Conservation (phyloP, 2,113 vertebrate genomes). For the Odobenus rosmarus region DNA sequence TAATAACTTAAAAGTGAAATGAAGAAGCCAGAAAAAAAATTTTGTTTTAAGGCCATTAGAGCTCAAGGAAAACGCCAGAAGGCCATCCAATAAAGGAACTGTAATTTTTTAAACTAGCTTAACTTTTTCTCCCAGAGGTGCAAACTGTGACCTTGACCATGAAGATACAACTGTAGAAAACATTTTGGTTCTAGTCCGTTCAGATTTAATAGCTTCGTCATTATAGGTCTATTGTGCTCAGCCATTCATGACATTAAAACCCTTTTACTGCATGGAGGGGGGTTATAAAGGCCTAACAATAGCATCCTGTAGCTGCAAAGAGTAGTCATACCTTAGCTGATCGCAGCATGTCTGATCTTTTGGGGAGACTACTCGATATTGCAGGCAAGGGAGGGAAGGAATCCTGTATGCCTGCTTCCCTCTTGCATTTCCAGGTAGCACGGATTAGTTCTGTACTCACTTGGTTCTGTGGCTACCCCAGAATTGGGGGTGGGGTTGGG, state of each 20-base stretch:
- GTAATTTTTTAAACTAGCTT: not conserved
- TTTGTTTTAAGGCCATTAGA: not conserved
- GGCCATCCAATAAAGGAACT: not conserved
- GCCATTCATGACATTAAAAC: not conserved
- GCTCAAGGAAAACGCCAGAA: not conserved
- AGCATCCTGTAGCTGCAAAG: not conserved
- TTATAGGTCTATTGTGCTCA: not conserved
- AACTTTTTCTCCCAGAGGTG: not conserved
- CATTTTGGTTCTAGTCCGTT: not conserved
- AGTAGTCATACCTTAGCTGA: not conserved
- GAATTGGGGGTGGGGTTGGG: not conserved
- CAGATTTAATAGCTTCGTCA: not conserved
- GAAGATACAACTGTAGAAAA: not conserved
- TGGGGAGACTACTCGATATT: not conserved
- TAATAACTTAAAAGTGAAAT: not conserved
- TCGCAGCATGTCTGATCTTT: not conserved
- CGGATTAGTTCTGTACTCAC: not conserved
- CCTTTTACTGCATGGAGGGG: not conserved
- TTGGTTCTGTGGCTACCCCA: not conserved
- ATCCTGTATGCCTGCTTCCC: not conserved
- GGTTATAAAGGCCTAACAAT: not conserved
- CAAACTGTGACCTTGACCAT: not conserved
- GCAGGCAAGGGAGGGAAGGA: not conserved
- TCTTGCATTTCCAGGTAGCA: not conserved
- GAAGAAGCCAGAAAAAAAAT: conserved; percentile 12